These are phyloP conservation scores for Sebastes hopkinsi DNA, from an alignment of 2,797 vertebrate genomes.

Conservation along the genomic window DNA sequence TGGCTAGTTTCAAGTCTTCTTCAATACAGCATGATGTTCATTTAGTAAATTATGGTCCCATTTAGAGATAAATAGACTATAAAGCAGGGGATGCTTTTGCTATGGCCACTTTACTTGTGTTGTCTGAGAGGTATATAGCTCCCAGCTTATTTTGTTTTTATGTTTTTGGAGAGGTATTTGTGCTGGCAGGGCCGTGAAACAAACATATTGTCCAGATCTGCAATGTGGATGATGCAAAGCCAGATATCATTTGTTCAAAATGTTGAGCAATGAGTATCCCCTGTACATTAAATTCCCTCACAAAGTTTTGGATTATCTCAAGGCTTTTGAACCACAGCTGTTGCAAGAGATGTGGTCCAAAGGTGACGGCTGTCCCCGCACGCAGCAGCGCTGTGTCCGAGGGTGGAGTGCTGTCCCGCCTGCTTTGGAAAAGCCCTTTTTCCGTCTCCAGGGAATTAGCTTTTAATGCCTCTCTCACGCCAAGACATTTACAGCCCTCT, in stretches of 20 bases:
- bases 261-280: not conserved
- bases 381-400: not conserved
- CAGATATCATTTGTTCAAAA: not conserved
- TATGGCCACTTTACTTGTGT: not conserved
- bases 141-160: not conserved
- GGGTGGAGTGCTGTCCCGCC: conserved; percentile 5
- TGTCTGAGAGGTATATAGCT: not conserved
- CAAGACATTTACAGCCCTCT: conserved; percentile 66
- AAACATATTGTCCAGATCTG: not conserved
- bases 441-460: conserved; percentile 42
- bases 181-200: not conserved
- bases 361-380: not conserved
- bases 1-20: no score
- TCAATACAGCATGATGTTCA: no score
- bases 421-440: conserved; percentile 56
- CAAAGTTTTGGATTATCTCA: not conserved
- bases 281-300: not conserved
- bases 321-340: not conserved
- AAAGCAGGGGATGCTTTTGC: not conserved
- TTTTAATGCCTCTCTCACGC: conserved; percentile 71
- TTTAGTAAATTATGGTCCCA: no score
- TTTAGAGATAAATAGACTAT: rapidly evolving
- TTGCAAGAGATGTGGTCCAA: not conserved
- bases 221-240: not conserved
- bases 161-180: not conserved